Base-by-base conservation (phyloP, 2,113 vertebrate genomes). In the Cinclus cinclus region DNA sequence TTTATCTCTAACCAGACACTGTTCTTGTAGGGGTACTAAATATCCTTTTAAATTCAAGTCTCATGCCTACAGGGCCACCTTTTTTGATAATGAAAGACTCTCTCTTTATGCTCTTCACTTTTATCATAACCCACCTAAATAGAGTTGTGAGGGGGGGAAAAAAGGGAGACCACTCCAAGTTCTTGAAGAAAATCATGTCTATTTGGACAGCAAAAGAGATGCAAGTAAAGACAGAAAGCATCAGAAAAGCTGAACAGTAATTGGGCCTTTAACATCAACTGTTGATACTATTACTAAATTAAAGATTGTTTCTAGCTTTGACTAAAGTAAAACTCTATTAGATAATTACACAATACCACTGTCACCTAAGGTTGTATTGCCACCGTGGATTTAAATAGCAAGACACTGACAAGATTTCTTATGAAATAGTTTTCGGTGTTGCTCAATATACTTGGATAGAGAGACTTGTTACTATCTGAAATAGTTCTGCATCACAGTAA, bases 71-170 rank as follows among this genome's bases (percentile, higher is more conserved):
- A 71, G 7, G 10, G 33, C 18, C 39, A 35, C 7, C 4, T 81
- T 67, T 25, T 53, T 17, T 0, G 0, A 8, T 20, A 74, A 56
- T 12, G 8, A 55, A 46, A 42, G 10, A 7, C 33, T 49, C 33
- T 75, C 46, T 62, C 6, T 47, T 20, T 41, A 2, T 20, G 30
- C 5, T 62, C 9, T 41, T 55, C 67, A 62, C 19, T 70, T 81
- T n/a, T 50, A 79, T 15, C 23, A 46, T 27, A 84, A 78, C 5
- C 37, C 30, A 41, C 15, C 27, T 35, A 79, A 35, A 49, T 24
- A 11, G 31, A 89, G 42, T 1, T 23, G 12, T 5, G 11, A 50
- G 1, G 6, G 7, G 35, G 10, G 1, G 3, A 15, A 55, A 59
- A 42, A 33, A 31, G 5, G 8, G 70, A 47, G 6, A 71, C 6